Conservation (phyloP, 2,113 vertebrate species). For the Halcyon malimbica region DNA sequence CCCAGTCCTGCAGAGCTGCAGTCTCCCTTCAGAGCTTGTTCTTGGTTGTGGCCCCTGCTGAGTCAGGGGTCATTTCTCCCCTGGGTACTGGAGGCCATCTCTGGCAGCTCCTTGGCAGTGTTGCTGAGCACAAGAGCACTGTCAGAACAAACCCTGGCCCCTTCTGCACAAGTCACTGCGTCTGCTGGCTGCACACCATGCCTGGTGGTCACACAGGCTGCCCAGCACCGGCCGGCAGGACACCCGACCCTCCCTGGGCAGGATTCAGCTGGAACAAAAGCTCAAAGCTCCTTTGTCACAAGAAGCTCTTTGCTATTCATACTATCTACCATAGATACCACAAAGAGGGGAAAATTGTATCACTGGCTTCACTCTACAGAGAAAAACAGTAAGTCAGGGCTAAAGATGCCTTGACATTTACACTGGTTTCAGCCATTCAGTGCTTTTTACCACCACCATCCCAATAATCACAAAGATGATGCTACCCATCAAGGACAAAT, state of each 20-base stretch:
- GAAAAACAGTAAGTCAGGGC: background rate
- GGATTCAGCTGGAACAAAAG: background rate
- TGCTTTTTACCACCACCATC: background rate
- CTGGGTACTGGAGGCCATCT: rapidly evolving
- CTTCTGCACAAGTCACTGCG: background rate
- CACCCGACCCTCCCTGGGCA: background rate
- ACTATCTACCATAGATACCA: background rate
- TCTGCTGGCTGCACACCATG: rapidly evolving
- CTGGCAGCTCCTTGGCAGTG: background rate
- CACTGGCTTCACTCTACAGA: background rate
- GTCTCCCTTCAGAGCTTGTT: background rate
- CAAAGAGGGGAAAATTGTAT: background rate
- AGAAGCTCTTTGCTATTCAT: background rate
- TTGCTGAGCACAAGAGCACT: background rate
- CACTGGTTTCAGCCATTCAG: background rate
- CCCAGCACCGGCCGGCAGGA: background rate
- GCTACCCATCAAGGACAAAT: background rate
- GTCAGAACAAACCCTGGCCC: background rate
- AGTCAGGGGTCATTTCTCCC: background rate
- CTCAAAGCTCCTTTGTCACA: background rate
- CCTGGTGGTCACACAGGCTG: background rate
- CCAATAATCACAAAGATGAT: background rate
- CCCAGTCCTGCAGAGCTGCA: background rate
- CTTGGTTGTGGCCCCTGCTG: background rate
- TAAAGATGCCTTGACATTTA: background rate